phyloP scores from a whole-genome alignment of 2,797 vertebrate genomes.

The Halcyon leucocephala region DNA sequence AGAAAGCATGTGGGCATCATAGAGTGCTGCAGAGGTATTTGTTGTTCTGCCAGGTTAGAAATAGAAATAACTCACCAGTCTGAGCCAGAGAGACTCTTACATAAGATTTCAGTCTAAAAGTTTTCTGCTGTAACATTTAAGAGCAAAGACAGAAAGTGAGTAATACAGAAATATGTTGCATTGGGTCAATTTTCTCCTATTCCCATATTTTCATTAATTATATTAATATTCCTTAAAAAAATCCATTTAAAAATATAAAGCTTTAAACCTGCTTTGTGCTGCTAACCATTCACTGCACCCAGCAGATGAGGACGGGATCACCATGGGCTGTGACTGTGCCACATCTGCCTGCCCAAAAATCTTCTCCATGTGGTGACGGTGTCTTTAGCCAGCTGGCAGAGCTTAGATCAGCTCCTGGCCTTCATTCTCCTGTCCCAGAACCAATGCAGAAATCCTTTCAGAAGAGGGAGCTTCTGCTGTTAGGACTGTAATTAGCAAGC shows the following conservation, averaged over 20 bases:
- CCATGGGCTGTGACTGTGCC: neutral
- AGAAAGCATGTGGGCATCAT: neutral
- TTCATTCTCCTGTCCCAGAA: neutral
- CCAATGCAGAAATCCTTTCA: neutral
- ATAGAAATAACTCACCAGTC: neutral
- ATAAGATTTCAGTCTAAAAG: neutral
- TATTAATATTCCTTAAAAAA: neutral
- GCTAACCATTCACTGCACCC: neutral
- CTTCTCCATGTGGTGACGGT: neutral
- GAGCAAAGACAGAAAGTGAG: neutral
- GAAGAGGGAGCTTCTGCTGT: neutral
- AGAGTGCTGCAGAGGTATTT: neutral
- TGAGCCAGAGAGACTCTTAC: neutral
- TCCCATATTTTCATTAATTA: neutral
- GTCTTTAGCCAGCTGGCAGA: neutral
- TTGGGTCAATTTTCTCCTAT: neutral
- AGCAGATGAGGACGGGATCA: neutral
- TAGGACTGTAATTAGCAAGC: neutral
- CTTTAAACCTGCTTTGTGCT: neutral
- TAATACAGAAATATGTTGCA: neutral
- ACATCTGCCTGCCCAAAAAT: neutral
- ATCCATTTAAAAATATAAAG: neutral
- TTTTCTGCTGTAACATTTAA: neutral
- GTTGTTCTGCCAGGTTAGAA: constrained; percentile 25
- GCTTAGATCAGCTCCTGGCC: neutral